Evolutionary conservation across 1,140 invertebrate species (phyloP).

Genomic region (Rhysida immarginata): DNA sequence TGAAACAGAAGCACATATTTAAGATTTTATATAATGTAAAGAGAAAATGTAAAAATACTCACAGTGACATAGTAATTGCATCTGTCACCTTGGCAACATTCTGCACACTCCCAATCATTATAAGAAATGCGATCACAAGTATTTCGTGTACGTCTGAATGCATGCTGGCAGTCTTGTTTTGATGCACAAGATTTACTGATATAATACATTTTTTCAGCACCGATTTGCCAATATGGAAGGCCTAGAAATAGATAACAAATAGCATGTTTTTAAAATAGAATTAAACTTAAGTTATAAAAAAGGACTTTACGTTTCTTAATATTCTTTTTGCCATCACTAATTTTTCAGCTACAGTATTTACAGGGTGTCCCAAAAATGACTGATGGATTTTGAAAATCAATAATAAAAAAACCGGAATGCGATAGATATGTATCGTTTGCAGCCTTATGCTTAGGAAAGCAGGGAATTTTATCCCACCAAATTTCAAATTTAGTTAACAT

Average conservation of each 20-base stretch:
- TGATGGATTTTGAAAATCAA: no score
- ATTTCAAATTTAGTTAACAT: no score
- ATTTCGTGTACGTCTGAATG: conserved; percentile 47
- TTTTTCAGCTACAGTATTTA: conserved; percentile 7
- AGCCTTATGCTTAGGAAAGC: no score
- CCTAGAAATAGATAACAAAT: conserved; percentile 35
- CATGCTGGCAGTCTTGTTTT: conserved; percentile 55
- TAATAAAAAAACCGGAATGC: not conserved
- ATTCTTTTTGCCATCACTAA: not conserved
- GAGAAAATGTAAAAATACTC: conserved; percentile 35
- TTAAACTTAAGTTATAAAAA: conserved; percentile 2
- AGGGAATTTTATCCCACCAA: no score
- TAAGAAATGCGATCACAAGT: conserved; percentile 92
- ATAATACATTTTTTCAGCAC: conserved; percentile 84
- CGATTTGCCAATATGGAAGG: conserved; percentile 84
- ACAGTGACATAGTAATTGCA: conserved; percentile 96
- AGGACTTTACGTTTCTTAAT: not conserved
- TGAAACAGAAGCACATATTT: no score
- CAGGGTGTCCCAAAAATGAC: no score
- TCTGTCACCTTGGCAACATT: conserved; percentile 90
- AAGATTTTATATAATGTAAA: no score
- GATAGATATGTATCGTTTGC: no score
- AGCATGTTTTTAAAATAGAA: no score
- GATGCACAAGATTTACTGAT: conserved; percentile 81
- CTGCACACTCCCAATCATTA: conserved; percentile 90